Base-by-base conservation (phyloP, 2,113 vertebrate genomes). In the Morphnarchus princeps region DNA sequence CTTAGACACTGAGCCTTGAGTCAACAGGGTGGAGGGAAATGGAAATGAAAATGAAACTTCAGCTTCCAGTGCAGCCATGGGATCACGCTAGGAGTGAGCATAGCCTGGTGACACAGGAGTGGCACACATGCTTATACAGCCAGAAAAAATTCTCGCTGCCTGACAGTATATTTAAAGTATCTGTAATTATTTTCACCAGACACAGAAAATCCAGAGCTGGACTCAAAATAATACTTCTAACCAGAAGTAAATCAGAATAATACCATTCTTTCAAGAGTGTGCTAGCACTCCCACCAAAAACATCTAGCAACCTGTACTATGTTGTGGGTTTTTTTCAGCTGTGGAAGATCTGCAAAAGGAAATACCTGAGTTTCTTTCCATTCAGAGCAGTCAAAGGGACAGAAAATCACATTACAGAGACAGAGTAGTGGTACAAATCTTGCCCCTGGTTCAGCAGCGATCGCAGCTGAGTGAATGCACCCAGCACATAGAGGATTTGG, bases 401-500 rank as follows among this genome's bases (percentile, higher is more conserved):
- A 74, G 52, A 82, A 91, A 86, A 57, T 40, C 42, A 45, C 57
- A 21, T 40, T 16, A 10, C 14, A 16, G 45, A 28, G 55, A 4
- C n/a, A 58, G 17, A 34, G 32, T 7, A 11, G 13, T 43, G 50
- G 10, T 7, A 16, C 21, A 29, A 40, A 34, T 11, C 18, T 45
- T n/a, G 8, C n/a, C 16, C 24, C 29, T 47, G 52, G 29, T 32
- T 66, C 50, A 66, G 34, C n/a, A 79, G 65, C 0, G 2, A 21
- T 24, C 2, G 1, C 13, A 31, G 55, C 49, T 76, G 34, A 18
- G 43, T 29, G 43, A 54, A 36, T 7, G 19, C 40, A 25, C 28
- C 43, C 59, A 14, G 36, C 11, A 8, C 1, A 0, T 31, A 5
- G 4, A 43, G 32, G 34, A 20, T 32, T 72, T 67, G 18, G 2